Evolutionary conservation across 2,797 vertebrate genomes (phyloP).

Genomic region (Linurgus olivaceus): DNA sequence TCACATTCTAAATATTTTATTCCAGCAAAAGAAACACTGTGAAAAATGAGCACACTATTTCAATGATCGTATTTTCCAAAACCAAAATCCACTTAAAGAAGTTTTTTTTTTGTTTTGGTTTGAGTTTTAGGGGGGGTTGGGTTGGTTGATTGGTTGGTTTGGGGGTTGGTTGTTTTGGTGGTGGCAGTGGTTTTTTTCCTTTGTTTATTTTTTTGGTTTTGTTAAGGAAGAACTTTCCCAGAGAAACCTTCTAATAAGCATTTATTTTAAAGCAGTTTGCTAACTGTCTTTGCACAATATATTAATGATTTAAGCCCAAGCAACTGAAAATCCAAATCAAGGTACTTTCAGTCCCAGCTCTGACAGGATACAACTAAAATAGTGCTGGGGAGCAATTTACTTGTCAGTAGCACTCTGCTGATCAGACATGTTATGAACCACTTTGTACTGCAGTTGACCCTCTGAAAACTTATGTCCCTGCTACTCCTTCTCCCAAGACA

Average conservation of each 20-base stretch:
- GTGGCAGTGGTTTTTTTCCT: not conserved
- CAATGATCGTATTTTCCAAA: not conserved
- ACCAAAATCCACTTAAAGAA: not conserved
- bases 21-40: not conserved
- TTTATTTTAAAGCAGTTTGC: not conserved
- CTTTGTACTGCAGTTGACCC: not conserved
- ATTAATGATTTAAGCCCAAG: not conserved
- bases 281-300: not conserved
- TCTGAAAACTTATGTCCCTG: not conserved
- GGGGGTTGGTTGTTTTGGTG: not conserved
- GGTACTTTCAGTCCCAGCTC: not conserved
- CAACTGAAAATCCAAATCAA: not conserved
- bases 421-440: not conserved
- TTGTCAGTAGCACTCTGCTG: not conserved
- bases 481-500: not conserved
- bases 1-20: not conserved
- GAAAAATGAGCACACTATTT: not conserved
- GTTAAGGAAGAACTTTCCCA: not conserved
- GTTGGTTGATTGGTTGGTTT: not conserved
- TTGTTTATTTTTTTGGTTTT: not conserved
- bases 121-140: too few relatives aligned
- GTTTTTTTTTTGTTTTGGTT: not conserved
- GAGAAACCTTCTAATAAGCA: not conserved
- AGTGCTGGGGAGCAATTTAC: not conserved
- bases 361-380: not conserved